A percentile compares a stretch with the other conserved stretches of the same genome.
phyloP scores from a whole-genome alignment of 2,113 vertebrate genomes.

The Greenwoodochromis staneri region DNA sequence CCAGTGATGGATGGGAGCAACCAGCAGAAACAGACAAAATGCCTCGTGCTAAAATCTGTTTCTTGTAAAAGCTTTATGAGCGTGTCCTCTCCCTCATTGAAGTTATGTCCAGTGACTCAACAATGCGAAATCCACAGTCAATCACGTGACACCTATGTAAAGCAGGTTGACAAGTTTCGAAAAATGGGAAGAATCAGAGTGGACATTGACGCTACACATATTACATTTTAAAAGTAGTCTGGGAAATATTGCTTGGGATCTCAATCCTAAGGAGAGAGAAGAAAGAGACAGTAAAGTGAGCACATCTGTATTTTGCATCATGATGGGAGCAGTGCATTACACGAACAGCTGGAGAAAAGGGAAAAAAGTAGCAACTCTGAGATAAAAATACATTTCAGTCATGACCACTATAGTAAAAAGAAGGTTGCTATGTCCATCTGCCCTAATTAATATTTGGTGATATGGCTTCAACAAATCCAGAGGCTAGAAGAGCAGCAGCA shows the following conservation, averaged over 20 bases:
- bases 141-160: slow-evolving; percentile 9
- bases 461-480: background rate
- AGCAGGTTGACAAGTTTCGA: background rate
- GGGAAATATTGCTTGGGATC: background rate
- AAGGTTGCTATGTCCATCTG: background rate
- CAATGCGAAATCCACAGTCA: background rate
- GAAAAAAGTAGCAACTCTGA: background rate
- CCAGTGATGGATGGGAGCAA: background rate
- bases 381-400: background rate
- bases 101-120: slow-evolving; percentile 29
- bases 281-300: background rate
- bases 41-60: background rate
- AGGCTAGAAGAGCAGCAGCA: background rate
- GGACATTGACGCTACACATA: background rate
- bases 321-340: background rate
- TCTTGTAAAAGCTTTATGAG: slow-evolving; percentile 27
- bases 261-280: background rate
- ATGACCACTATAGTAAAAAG: background rate
- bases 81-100: slow-evolving; percentile 11
- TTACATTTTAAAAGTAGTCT: slow-evolving; percentile 11
- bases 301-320: slow-evolving; percentile 21
- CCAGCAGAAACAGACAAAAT: background rate
- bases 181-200: background rate
- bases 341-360: background rate
- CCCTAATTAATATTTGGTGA: background rate